Evolutionary conservation across 2,113 vertebrate genomes (phyloP).

Genomic region (sheep (Ovis aries)): DNA sequence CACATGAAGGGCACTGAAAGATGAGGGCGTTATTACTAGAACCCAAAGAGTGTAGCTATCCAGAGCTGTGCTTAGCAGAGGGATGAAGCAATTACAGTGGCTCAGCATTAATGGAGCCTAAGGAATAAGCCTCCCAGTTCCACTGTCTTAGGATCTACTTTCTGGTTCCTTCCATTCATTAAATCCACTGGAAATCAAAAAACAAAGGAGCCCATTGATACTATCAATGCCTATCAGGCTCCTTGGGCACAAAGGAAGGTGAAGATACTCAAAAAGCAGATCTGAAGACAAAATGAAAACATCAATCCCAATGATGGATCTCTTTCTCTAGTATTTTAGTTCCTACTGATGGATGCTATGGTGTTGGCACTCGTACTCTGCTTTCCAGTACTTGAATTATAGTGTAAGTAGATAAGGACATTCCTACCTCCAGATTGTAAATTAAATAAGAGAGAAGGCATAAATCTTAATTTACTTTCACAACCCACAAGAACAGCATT

Average conservation of each 20-base stretch:
- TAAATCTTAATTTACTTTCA: neutral
- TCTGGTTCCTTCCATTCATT: neutral
- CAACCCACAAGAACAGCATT: neutral
- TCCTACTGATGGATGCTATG: neutral
- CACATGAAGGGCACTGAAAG: neutral
- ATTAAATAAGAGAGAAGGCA: neutral
- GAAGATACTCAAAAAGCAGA: neutral
- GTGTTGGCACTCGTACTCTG: neutral
- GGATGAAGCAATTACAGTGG: neutral
- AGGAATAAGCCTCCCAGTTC: neutral
- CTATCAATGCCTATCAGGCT: neutral
- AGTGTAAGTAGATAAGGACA: neutral
- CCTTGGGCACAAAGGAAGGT: neutral
- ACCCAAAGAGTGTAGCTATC: neutral
- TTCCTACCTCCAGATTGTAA: neutral
- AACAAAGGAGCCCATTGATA: neutral
- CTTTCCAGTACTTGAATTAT: neutral
- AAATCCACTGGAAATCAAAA: neutral
- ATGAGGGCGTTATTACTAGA: neutral
- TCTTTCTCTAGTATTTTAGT: neutral
- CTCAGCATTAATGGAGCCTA: neutral
- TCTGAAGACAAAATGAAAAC: neutral
- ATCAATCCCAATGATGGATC: neutral
- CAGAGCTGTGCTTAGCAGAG: neutral
- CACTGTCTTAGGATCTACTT: neutral